Evolutionary conservation across 2,797 vertebrate species (phyloP), one percentile per base, ranked within the genome.

Genomic region (Sphenodon punctatus): DNA sequence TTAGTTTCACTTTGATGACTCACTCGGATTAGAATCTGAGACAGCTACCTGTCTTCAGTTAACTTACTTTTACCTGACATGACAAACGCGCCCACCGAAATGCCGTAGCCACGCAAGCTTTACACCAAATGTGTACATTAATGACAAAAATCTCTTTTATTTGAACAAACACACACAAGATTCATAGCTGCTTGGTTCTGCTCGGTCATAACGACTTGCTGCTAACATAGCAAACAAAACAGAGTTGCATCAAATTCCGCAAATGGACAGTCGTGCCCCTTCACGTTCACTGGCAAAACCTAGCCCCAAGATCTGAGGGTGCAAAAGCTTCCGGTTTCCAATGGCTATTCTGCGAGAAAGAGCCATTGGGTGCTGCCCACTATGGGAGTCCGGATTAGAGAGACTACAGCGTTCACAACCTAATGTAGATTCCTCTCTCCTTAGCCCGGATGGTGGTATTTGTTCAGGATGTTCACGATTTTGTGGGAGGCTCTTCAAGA

Each of bases 351-450:
- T n/a, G n/a, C n/a, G n/a, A n/a, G n/a, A n/a, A n/a, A n/a, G n/a
- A n/a, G n/a, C n/a, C n/a, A n/a, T n/a, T n/a, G n/a, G n/a, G n/a
- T n/a, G n/a, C n/a, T n/a, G n/a, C n/a, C n/a, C n/a, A n/a, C n/a
- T n/a, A n/a, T n/a, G n/a, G n/a, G n/a, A n/a, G n/a, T n/a, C n/a
- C n/a, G n/a, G n/a, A n/a, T n/a, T n/a, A n/a, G n/a, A n/a, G n/a
- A n/a, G n/a, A n/a, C n/a, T n/a, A n/a, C n/a, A n/a, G 11, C 58
- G 51, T 64, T 2, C 67, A 9, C 80, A 36, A 27, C 51, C 67
- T 87, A 87, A 91, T 45, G 79, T 42, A 82, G 16, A 22, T 64
- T 92, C 77, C 86, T 91, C 53, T 92, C 66, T 83, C 76, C 67
- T 79, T 82, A 89, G 87, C 10, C 17, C 68, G n/a, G 51, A 64